Evolutionary conservation across 2,888 invertebrate genomes (phyloP), one percentile per base, ranked within the genome.

Genomic region (Muscina levida): DNA sequence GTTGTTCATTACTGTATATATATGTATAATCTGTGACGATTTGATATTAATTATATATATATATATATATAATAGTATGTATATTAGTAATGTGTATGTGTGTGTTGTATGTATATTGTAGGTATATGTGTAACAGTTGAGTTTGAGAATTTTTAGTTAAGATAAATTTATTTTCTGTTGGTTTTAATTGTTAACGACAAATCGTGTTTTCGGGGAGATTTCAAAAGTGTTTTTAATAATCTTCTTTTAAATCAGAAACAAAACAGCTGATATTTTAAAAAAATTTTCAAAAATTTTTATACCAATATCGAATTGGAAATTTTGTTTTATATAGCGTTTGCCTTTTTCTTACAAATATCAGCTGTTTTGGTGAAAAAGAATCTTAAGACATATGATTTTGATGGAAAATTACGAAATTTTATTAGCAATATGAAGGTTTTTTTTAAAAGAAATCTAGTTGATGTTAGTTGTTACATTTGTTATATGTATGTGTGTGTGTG

Each of bases 21-120:
- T 71, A 42, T 62, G 13, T 37, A 51, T 66, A 65, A 46, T 57
- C 56, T 57, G 6, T 48, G 11, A 39, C 42, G 26, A 44, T 56
- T 44, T 71, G 17, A 44, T 71, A 72, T 59, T 71, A 59, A 71
- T 71, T 57, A 31, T 51, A 19, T 53, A 13, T 62, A 59, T 71
- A 46, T 26, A 59, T 74, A 15, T 72, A 44, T 19, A 19, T 65
- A n/a, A n/a, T n/a, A n/a, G 67, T 67, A 44, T 73, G 19, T 67
- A 26, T 67, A 39, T 1, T 31, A 26, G 17, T 44, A 66, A 37
- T 22, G 15, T 59, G 11, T 56, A 46, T 66, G 65, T 37, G 46
- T 51, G 11, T 19, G 24, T 76, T 22, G 44, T 67, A 59, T 31
- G 31, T 3, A 31, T 31, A 66, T 59, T 37, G 19, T n/a, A n/a